Base-by-base conservation (phyloP, 37 sponge, comb jelly and placozoan genomes). In the Aplysina aerophoba region DNA sequence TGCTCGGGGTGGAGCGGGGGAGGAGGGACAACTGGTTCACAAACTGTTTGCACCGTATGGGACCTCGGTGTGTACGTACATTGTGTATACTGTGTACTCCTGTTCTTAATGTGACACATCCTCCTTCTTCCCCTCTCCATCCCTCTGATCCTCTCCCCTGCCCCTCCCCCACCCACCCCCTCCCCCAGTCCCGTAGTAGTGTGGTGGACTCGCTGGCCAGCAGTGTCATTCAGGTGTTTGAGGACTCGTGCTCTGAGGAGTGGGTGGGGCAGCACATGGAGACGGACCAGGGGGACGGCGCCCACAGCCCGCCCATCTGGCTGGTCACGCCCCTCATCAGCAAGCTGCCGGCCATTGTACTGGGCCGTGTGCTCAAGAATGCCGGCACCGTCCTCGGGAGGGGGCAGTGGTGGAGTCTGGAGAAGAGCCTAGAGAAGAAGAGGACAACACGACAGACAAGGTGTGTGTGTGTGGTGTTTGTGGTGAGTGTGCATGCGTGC, bases 341-440 rank as follows among this genome's bases (percentile, higher is more conserved):
- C n/a, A 68, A 93, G 56, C 94, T 97, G 19, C 78, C 83, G 0
- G 77, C 85, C 55, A 38, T 24, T 37, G 96, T 95, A 30, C 84
- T 93, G 83, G 97, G 97, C 14, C 81, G 88, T 21, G 86, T 97
- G 22, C 85, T 97, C 64, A 94, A 94, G 81, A 85, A 84, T 81
- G 96, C 96, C 34, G 97, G 97, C 31, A 85, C 88, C 67, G 92
- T 96, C 3, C 92, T 95, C 31, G 94, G 94, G 14, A 86, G 91
- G 74, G 95, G 93, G n/a, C 91, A 97, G 61, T 97, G 97, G 97
- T 97, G 97, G 97, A 93, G 88, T 33, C 91, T 84, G n/a, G 94
- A 94, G 78, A 91, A 84, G 81, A 74, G 33, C 62, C 90, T 91
- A 61, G 92, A 94, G 83, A 91, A 89, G 75, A 83, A 88, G 65